Percentiles rank a stretch among this genome's conserved stretches.
phyloP scores from a whole-genome alignment of 2,797 vertebrate genomes.

The Amniataba percoides region DNA sequence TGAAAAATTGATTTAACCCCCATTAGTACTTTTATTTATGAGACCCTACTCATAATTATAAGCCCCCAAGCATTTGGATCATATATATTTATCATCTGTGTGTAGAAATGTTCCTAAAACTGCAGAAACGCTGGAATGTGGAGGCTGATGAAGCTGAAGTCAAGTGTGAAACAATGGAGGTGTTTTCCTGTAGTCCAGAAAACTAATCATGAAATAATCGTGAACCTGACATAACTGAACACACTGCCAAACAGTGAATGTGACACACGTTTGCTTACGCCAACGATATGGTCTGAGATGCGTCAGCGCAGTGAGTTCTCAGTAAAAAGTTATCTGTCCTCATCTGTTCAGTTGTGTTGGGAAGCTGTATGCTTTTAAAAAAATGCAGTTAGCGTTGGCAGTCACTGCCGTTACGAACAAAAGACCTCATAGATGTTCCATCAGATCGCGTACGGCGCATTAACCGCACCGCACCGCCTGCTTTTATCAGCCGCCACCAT shows the following conservation, averaged over 20 bases:
- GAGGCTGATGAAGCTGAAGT: too few relatives aligned
- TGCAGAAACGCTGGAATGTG: too few relatives aligned
- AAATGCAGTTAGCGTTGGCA: too few relatives aligned
- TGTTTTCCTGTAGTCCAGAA: background rate
- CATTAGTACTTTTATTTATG: background rate
- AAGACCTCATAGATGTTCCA: background rate
- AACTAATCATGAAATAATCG: background rate
- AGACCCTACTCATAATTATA: too few relatives aligned
- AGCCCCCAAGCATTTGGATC: too few relatives aligned
- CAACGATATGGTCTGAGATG: background rate
- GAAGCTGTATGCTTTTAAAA: background rate
- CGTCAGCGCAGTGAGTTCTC: background rate
- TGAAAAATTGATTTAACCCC: background rate
- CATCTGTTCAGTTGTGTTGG: background rate
- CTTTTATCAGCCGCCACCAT: constrained; percentile 90
- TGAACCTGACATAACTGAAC: too few relatives aligned
- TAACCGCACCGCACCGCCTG: background rate
- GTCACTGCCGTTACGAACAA: background rate
- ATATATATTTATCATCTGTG: too few relatives aligned
- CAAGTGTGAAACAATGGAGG: background rate
- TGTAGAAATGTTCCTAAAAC: too few relatives aligned
- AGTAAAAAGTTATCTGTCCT: background rate
- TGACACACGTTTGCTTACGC: background rate
- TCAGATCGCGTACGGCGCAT: background rate
- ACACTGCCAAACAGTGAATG: too few relatives aligned